Base-by-base conservation (phyloP, 2,797 vertebrate genomes). In the Mycteria americana region DNA sequence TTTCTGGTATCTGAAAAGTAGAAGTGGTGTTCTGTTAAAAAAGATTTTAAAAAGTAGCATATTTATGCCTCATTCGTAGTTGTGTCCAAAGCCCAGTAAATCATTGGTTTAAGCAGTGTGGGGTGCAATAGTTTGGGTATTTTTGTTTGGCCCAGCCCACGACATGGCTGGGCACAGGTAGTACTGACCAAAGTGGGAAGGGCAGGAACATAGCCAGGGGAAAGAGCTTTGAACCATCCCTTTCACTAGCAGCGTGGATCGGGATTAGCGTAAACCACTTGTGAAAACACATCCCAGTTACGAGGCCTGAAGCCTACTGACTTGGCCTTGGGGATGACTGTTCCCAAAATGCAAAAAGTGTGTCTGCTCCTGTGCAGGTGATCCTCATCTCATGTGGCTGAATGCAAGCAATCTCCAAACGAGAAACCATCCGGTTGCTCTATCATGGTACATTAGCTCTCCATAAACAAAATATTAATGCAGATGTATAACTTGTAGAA, bases 31-130 rank as follows among this genome's bases (percentile, higher is more conserved):
- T 74, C 51, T 46, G 24, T 10, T 3, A 59, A 70, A 76, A 85
- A 35, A 35, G 27, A 1, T 46, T 37, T 37, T 37, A 9, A 37
- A 37, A 37, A 0, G 1, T 6, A 41, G 8, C 8, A 5, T 62
- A 51, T 41, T 70, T 77, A 24, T 53, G 5, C 31, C 7, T 82
- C 28, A 86, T 22, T 77, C 12, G 15, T 35, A 54, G 11, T 15
- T 79, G 13, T 27, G 7, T 41, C 39, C 11, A 63, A 75, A 75
- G 15, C 10, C 11, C 7, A 9, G 35, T 35, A 37, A 14, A 18
- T 54, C 46, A 17, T 31, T 60, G 12, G 6, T 62, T 91, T 67
- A 74, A 79, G 10, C 12, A 43, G 9, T 19, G 31, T 56, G 21
- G 30, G 8, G 41, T 79, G 35, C 51, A 37, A 4, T 4, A 45